Evolutionary conservation across 2,113 vertebrate genomes (phyloP), one percentile per base, ranked within the genome.

Genomic region (Leuciscus idus): DNA sequence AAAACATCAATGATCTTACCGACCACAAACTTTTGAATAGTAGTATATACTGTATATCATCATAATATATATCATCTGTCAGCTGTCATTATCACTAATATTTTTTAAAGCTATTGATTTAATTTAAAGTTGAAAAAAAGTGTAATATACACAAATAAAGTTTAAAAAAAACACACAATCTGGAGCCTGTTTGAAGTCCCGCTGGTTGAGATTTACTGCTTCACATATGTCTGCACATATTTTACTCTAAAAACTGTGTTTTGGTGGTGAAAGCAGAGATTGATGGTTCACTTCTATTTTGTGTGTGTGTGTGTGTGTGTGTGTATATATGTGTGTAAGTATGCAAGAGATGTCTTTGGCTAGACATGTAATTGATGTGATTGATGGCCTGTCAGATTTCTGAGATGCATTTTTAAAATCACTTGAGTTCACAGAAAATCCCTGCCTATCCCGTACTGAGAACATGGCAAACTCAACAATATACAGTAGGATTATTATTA

Each of bases 221-320:
- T 73, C n/a, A 43, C 23, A 48, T 2, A 46, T 23, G 17, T 36
- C 28, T 33, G 19, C 77, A 43, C 77, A 57, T n/a, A 74, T 12
- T 75, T 13, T 48, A 28, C 23, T 80, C 23, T 62, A 43, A 80
- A 80, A 26, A 79, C 23, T 59, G 76, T 12, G 59, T 30, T 33
- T 73, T 46, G 39, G 61, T 6, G 61, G 79, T 11, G 61, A 81
- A 81, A 50, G 61, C 79, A 66, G 79, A 50, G 61, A 81, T 81
- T 21, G 39, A 81, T 81, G 79, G 79, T 28, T 48, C 39, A 28
- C 36, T 61, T 39, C 79, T 43, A 23, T 28, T 30, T 26, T 84
- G 75, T 74, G 73, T 57, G 70, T 68, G 57, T 59, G 57, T 59
- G 43, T 43, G 43, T 62, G 23, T 74, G 26, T 26, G 26, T 26